Conservation (phyloP, 2,113 vertebrate genomes). For the Marmota monax region DNA sequence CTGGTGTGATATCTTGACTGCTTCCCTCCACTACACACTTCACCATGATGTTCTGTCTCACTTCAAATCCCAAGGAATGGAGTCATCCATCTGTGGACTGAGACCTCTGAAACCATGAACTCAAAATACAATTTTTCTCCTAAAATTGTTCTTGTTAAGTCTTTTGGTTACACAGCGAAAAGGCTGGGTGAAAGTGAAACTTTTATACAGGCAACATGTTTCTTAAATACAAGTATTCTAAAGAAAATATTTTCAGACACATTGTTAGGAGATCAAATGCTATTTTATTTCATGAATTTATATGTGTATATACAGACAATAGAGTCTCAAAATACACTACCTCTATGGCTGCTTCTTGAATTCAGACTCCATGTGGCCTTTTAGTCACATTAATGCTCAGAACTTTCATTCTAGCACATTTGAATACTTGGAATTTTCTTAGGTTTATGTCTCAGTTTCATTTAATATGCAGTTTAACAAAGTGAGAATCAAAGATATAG, state of each 20-base stretch:
- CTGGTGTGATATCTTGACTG: too few relatives aligned
- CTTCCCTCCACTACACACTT: too few relatives aligned
- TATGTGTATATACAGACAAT: not conserved
- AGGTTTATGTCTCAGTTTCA: conserved; percentile 6
- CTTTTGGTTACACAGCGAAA: too few relatives aligned
- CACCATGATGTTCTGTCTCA: too few relatives aligned
- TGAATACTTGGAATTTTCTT: conserved; percentile 46
- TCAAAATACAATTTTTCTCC: too few relatives aligned
- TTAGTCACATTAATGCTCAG: not conserved
- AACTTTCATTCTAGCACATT: not conserved
- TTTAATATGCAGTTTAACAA: not conserved
- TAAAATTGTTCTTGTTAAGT: too few relatives aligned
- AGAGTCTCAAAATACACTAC: conserved; percentile 61
- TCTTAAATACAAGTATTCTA: not conserved
- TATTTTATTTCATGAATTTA: conserved; percentile 32
- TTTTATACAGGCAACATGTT: not conserved
- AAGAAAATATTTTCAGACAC: conserved; percentile 44
- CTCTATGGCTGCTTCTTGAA: not conserved
- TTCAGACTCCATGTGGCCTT: not conserved
- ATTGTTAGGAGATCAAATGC: not conserved
- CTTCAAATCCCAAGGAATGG: too few relatives aligned
- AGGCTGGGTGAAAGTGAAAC: too few relatives aligned
- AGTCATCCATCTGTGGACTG: too few relatives aligned
- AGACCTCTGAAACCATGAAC: too few relatives aligned
- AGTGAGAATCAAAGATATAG: not conserved